Evolutionary conservation across 2,113 vertebrate genomes (phyloP), one percentile per base, ranked within the genome.

Genomic region (Passer montanus): DNA sequence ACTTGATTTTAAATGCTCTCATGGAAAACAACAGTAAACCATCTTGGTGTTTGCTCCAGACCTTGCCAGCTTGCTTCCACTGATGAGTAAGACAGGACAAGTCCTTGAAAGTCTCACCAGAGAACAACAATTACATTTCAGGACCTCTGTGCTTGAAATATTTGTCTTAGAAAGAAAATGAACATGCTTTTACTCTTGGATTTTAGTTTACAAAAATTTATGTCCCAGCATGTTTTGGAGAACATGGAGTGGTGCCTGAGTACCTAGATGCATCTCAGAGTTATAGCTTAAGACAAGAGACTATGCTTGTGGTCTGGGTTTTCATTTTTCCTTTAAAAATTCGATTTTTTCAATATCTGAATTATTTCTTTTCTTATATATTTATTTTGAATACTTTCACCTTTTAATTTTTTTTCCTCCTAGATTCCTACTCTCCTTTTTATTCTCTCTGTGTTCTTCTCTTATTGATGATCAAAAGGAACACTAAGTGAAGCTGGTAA

Each of bases 281-380:
- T 35, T 63, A 26, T 2, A 59, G 15, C 2, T n/a, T 39, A 35
- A 53, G 33, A 58, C 8, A 59, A 35, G 9, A 72, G 6, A 67
- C 3, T 43, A 23, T 20, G 5, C 1, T 59, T 83, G 11, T n/a
- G 4, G 10, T 41, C 44, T 1, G 1, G 2, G 4, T 26, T 55
- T 88, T 79, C 21, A 9, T 50, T 73, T 88, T 87, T 52, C 5
- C 10, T n/a, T 55, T 27, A 17, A 64, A 64, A 55, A 20, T 6
- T 28, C 46, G 15, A 24, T 49, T 78, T 27, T 20, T 78, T 75
- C 8, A 16, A 63, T 33, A 4, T 66, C 30, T 82, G 11, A 66
- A 39, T 56, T 24, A 33, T 78, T 79, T 67, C 7, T 87, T 82
- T 59, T 33, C 3, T 30, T 69, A 18, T 47, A 10, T 43, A 33